A percentile compares a stretch with the other conserved stretches of the same genome.
Conservation (phyloP, 2,113 vertebrate species). For the Irena cyanogastra region DNA sequence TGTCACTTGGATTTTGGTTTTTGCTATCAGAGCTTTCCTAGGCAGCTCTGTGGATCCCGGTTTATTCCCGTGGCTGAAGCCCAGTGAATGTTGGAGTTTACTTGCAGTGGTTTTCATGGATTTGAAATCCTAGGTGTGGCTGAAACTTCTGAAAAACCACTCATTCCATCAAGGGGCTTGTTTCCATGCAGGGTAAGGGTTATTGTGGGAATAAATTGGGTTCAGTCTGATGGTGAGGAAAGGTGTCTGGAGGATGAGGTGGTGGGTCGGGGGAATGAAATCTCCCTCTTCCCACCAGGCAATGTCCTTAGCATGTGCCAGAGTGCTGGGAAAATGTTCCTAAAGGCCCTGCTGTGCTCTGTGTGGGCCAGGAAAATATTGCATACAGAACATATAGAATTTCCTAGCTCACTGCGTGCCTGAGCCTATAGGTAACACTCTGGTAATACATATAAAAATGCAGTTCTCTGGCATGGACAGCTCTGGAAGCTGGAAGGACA, state of each 20-base stretch:
- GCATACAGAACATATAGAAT: background rate
- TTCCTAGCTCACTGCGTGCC: background rate
- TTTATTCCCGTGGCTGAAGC: too few species aligned
- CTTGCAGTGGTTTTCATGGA: background rate
- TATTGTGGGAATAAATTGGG: background rate
- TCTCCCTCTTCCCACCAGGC: background rate
- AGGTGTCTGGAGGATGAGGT: background rate
- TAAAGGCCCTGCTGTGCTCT: background rate
- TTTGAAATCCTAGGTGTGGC: slow-evolving; percentile 18
- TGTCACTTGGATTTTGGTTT: too few species aligned
- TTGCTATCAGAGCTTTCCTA: background rate
- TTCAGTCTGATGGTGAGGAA: background rate
- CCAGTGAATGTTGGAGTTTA: background rate
- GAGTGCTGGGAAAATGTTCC: background rate
- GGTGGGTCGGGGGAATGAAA: background rate
- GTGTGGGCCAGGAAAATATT: background rate
- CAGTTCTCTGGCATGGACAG: accelerated
- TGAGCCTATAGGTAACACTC: background rate
- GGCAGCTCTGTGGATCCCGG: too few species aligned
- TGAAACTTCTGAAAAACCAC: background rate
- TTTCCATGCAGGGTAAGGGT: background rate
- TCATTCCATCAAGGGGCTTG: background rate
- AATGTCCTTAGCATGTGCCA: background rate
- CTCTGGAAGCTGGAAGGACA: background rate
- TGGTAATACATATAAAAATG: background rate